Percentiles rank a stretch among this genome's conserved stretches.
These are phyloP conservation scores for Clarias platycephalus DNA, from an alignment of 2,797 vertebrate genomes.

Conservation along the genomic window DNA sequence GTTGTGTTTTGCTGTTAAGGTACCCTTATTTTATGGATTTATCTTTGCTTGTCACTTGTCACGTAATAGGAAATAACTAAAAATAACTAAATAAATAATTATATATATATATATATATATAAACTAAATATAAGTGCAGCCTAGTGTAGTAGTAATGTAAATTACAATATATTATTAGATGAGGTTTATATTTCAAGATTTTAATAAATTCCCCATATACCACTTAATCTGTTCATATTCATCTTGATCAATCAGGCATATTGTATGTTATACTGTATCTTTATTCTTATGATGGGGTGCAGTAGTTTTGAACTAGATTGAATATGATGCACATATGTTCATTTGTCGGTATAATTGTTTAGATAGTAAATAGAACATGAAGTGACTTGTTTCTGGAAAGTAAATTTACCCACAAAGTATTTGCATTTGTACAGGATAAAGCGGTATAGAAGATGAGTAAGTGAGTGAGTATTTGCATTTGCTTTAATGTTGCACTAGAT, in stretches of 20 bases:
- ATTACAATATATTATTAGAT: neutral
- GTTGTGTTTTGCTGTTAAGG: too few species aligned
- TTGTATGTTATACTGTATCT: neutral
- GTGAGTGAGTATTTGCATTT: neutral
- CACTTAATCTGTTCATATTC: neutral
- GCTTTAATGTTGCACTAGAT: slow-evolving; percentile 16
- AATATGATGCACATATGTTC: neutral
- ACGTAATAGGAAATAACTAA: too few species aligned
- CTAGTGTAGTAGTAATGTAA: neutral
- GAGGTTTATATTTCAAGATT: neutral
- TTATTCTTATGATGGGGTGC: neutral
- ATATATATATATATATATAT: too few species aligned
- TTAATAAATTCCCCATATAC: neutral
- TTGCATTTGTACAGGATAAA: neutral
- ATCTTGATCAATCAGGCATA: neutral
- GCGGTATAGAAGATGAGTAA: too few species aligned
- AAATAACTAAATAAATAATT: too few species aligned
- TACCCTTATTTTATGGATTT: too few species aligned
- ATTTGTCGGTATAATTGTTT: neutral
- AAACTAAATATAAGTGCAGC: neutral
- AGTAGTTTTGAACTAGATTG: neutral
- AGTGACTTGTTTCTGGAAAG: neutral
- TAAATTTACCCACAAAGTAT: neutral
- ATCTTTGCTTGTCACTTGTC: too few species aligned
- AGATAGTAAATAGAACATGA: neutral